Evolutionary conservation across 1,140 invertebrate species (phyloP), one percentile per base, ranked within the genome.

Genomic region (Drosophila tropicalis): DNA sequence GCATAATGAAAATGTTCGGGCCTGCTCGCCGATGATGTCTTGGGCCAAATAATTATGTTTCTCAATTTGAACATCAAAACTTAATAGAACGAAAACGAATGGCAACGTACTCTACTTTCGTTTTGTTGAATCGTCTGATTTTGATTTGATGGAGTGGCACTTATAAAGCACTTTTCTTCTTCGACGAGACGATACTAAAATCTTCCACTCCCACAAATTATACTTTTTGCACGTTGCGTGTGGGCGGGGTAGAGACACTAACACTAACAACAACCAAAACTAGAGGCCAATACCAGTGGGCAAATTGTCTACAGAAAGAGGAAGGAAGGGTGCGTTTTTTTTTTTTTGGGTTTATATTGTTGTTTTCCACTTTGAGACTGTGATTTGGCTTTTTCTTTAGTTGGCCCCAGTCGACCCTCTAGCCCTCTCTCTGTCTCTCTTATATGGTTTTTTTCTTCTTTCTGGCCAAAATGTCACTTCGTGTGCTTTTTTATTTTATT

Each of bases 71-170:
- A 70, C 70, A 69, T 69, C 67, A 29, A 66, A 78, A 76, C 65
- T 89, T 80, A 89, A 80, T 89, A 72, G 70, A 51, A 51, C 62
- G 75, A 40, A 47, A 17, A 47, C 15, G 15, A 82, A 87, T 39
- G 36, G 36, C 75, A 87, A 89, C 84, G 81, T 81, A 89, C 83
- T 83, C 83, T 83, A 87, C 79, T 84, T 83, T 83, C 84, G 73
- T 83, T 87, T 87, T 74, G 84, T 65, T 75, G 72, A 75, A 58
- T 85, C 67, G 75, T 68, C 81, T 68, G 75, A 67, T 75, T 87
- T 87, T 79, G 76, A 89, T 83, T 87, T 87, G 79, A 87, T 87
- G 83, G 72, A 87, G 71, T 73, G 73, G 71, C 76, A 82, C 75
- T 86, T 82, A 82, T 82, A 87, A 86, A 87, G 83, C 76, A 87